phyloP scores from a whole-genome alignment of 2,113 vertebrate species.

The Elaphurus davidianus region DNA sequence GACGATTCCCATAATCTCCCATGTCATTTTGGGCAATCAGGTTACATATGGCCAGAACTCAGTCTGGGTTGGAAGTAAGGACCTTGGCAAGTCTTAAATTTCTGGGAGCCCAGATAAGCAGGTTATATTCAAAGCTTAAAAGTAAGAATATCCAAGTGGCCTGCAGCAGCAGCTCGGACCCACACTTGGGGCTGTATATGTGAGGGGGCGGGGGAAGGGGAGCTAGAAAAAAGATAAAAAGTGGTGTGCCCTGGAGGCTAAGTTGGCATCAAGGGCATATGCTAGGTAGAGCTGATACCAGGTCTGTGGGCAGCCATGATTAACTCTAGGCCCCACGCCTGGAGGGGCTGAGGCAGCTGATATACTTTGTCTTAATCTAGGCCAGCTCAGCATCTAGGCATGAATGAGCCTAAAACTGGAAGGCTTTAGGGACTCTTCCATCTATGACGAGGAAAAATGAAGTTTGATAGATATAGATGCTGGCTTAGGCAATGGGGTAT shows the following conservation, averaged over 20 bases:
- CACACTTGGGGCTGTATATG: background rate
- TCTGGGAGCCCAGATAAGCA: background rate
- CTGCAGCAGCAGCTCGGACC: background rate
- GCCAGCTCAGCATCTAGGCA: background rate
- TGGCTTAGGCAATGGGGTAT: background rate
- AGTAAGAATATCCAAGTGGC: background rate
- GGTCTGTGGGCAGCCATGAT: constrained; percentile 51
- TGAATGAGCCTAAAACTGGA: background rate
- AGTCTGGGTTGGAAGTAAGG: background rate
- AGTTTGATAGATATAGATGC: background rate
- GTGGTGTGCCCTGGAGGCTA: background rate
- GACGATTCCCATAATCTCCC: background rate
- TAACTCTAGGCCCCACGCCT: constrained; percentile 44
- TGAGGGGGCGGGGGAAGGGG: background rate
- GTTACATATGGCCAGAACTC: background rate
- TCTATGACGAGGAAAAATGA: background rate
- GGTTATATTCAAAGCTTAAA: background rate
- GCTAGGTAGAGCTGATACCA: background rate
- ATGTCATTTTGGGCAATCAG: background rate
- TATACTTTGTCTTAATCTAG: constrained; percentile 44
- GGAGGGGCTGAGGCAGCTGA: constrained; percentile 25
- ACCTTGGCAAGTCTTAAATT: background rate
- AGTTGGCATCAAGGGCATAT: background rate
- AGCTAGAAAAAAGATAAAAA: constrained; percentile 36
- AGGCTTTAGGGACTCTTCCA: background rate